Conservation (phyloP, 2,797 vertebrate genomes). For the Epinephelus coioides region DNA sequence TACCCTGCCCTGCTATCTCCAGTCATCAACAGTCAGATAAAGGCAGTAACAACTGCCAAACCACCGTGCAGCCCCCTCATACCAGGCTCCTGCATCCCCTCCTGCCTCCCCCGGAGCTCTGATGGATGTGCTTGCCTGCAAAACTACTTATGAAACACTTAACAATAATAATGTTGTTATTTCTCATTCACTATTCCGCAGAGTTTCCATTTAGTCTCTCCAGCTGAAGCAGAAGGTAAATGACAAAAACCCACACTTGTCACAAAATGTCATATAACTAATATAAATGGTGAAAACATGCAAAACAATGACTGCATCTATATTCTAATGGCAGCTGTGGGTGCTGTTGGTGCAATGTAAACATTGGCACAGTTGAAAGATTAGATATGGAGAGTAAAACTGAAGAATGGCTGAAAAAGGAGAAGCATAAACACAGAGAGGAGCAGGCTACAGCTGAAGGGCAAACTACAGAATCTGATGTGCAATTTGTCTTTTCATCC, state of each 20-base stretch:
- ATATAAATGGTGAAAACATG: conserved; percentile 54
- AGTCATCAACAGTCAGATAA: conserved; percentile 62
- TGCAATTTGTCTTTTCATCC: conserved; percentile 13
- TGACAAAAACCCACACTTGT: conserved; percentile 62
- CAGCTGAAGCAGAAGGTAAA: conserved; percentile 65
- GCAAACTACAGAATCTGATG: conserved; percentile 37
- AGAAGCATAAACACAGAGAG: conserved; percentile 30
- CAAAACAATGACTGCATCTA: conserved; percentile 51
- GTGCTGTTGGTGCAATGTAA: conserved; percentile 53
- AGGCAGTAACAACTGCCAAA: conserved; percentile 46
- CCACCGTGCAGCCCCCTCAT: conserved; percentile 45
- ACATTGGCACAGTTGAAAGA: conserved; percentile 53
- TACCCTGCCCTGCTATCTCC: conserved; percentile 34
- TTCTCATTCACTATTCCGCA: conserved; percentile 66
- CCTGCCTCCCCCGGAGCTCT: conserved; percentile 53
- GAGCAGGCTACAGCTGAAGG: conserved; percentile 38
- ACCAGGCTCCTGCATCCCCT: conserved; percentile 46
- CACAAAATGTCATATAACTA: conserved; percentile 52
- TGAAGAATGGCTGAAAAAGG: conserved; percentile 44
- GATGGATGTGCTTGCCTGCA: conserved; percentile 70
- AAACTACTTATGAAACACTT: conserved; percentile 80
- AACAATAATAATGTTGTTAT: conserved; percentile 76
- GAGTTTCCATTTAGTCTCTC: conserved; percentile 54
- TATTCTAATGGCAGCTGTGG: conserved; percentile 52
- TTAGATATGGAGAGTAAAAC: conserved; percentile 34